Percentiles rank a stretch among this genome's conserved stretches.
These are phyloP conservation scores for Epinephelus moara DNA, from an alignment of 2,113 vertebrate genomes.

Conservation along the genomic window DNA sequence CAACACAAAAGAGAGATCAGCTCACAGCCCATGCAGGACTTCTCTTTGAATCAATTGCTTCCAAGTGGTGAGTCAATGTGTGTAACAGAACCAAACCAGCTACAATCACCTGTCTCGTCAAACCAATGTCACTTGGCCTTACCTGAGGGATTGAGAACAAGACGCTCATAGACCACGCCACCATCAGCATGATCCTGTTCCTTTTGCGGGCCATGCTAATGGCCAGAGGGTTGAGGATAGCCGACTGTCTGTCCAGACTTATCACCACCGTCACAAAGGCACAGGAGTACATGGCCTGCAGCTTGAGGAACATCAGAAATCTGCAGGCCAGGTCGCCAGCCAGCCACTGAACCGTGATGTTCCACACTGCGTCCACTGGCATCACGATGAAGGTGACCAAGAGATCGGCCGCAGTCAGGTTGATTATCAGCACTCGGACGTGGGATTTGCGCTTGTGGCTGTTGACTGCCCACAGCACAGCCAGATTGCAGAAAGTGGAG, in stretches of 20 bases:
- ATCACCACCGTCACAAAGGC: slow-evolving; percentile 89
- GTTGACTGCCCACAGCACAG: slow-evolving; percentile 66
- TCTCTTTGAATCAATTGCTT: not conserved
- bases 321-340: slow-evolving; percentile 85
- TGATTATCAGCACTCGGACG: slow-evolving; percentile 82
- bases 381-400: slow-evolving; percentile 87
- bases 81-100: not conserved
- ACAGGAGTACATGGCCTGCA: slow-evolving; percentile 89
- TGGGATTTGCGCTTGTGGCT: slow-evolving; percentile 80
- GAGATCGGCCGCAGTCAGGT: slow-evolving; percentile 84
- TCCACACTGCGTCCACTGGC: slow-evolving; percentile 87
- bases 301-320: slow-evolving; percentile 88
- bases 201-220: slow-evolving; percentile 79
- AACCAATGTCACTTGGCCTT: slow-evolving; percentile 22
- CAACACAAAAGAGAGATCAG: not conserved
- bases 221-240: slow-evolving; percentile 84
- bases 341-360: slow-evolving; percentile 88
- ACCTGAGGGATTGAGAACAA: slow-evolving; percentile 89
- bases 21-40: not conserved
- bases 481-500: slow-evolving; percentile 70
- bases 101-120: not conserved
- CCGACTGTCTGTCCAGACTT: slow-evolving; percentile 87
- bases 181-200: slow-evolving; percentile 84
- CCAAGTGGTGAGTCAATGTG: not conserved
- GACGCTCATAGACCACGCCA: slow-evolving; percentile 83